Percentiles rank a stretch among this genome's conserved stretches.
These are phyloP conservation scores for Carassius gibelio DNA, from an alignment of 2,113 vertebrate species.

Conservation along the genomic window DNA sequence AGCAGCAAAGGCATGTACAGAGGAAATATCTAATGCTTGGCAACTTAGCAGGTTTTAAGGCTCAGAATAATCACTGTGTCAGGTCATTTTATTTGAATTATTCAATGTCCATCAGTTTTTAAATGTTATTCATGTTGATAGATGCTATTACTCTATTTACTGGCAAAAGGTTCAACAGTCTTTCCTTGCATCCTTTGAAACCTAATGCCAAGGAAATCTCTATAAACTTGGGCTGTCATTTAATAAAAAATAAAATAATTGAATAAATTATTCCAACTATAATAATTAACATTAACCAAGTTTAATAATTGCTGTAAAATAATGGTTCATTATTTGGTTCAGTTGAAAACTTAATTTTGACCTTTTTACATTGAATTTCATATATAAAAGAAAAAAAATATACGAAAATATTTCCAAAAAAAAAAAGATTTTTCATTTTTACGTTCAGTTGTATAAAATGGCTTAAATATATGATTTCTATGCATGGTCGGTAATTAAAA, in stretches of 20 bases:
- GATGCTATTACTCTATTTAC: conserved; percentile 14
- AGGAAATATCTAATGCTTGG: not conserved
- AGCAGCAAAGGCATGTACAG: not conserved
- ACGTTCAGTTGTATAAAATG: too few species aligned
- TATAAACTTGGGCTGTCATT: not conserved
- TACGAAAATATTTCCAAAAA: too few species aligned
- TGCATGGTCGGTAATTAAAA: too few species aligned
- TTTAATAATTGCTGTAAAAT: too few species aligned
- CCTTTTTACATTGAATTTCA: too few species aligned
- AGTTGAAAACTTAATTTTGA: too few species aligned
- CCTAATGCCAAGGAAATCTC: not conserved
- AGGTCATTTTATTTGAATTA: conserved; percentile 19
- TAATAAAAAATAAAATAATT: not conserved
- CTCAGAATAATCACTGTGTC: conserved; percentile 20
- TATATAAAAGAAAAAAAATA: too few species aligned
- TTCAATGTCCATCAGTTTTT: conserved; percentile 7
- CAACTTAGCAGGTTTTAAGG: not conserved
- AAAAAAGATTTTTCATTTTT: too few species aligned
- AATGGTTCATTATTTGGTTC: too few species aligned
- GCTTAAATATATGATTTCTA: too few species aligned
- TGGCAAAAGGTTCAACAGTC: not conserved
- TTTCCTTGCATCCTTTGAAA: not conserved
- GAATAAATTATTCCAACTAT: too few species aligned
- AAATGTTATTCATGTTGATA: conserved; percentile 12
- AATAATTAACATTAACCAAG: too few species aligned